These are phyloP conservation scores for Crambe crambe DNA, from an alignment of 37 sponge, comb jelly and placozoan genomes.

Conservation along the genomic window DNA sequence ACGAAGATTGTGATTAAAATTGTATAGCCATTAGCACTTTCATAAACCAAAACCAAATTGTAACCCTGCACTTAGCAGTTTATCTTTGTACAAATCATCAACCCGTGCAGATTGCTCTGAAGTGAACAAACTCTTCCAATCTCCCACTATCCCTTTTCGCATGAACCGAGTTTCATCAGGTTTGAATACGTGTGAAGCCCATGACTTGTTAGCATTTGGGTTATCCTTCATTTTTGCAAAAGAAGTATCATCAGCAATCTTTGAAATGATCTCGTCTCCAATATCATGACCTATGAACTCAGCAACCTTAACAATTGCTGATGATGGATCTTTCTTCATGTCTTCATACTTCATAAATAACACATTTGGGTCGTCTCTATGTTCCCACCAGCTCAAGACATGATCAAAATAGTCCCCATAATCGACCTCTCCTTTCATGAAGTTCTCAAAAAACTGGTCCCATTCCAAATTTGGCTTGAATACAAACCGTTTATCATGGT, in stretches of 20 bases:
- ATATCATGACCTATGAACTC: slow-evolving; percentile 32
- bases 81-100: slow-evolving; percentile 35
- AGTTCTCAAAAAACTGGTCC: background rate
- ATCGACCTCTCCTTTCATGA: slow-evolving; percentile 10
- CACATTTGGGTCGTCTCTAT: slow-evolving; percentile 40
- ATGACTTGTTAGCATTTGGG: slow-evolving; percentile 18
- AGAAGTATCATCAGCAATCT: slow-evolving; percentile 14
- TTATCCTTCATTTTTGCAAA: slow-evolving; percentile 55
- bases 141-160: slow-evolving; percentile 60
- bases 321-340: slow-evolving; percentile 46
- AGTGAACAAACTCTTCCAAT: slow-evolving; percentile 59
- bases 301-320: slow-evolving; percentile 15
- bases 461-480: background rate
- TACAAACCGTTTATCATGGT: background rate
- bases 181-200: background rate
- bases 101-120: slow-evolving; percentile 30
- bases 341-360: slow-evolving; percentile 67
- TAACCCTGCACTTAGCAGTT: slow-evolving; percentile 24
- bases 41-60: background rate
- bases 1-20: too few species aligned
- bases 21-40: background rate
- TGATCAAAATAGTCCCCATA: slow-evolving; percentile 68
- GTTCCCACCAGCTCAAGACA: slow-evolving; percentile 53
- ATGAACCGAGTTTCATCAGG: slow-evolving; percentile 7
- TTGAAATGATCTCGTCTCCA: slow-evolving; percentile 8